These are phyloP conservation scores for Anolis carolinensis DNA, from an alignment of 2,113 vertebrate species.

Conservation along the genomic window DNA sequence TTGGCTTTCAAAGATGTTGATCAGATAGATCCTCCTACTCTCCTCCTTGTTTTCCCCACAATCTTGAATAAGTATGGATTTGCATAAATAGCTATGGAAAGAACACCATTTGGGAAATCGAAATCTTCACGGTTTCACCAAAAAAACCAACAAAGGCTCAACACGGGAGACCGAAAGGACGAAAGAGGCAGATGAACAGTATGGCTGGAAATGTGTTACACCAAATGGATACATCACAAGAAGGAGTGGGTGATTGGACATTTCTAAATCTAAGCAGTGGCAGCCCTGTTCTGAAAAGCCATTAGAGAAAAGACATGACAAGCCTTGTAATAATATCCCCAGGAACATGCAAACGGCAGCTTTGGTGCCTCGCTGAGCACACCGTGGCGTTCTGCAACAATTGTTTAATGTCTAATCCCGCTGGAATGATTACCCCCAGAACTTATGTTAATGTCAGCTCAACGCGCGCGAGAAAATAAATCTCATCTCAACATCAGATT, in stretches of 20 bases:
- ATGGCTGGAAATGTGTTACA: slow-evolving; percentile 46
- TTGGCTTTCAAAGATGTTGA: slow-evolving; percentile 29
- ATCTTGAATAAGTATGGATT: slow-evolving; percentile 60
- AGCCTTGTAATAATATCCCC: slow-evolving; percentile 46
- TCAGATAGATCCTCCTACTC: slow-evolving; percentile 49
- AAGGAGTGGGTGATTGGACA: background rate
- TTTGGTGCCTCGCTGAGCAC: slow-evolving; percentile 8
- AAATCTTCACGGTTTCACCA: slow-evolving; percentile 24
- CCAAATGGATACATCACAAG: slow-evolving; percentile 10
- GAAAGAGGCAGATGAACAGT: slow-evolving; percentile 42
- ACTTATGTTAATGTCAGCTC: slow-evolving; percentile 35
- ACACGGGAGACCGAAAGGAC: background rate
- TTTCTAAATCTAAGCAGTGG: slow-evolving; percentile 37
- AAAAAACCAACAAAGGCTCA: slow-evolving; percentile 52
- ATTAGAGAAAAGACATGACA: slow-evolving; percentile 50
- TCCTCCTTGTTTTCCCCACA: slow-evolving; percentile 38
- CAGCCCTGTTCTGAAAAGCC: slow-evolving; percentile 38
- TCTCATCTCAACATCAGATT: slow-evolving; percentile 48
- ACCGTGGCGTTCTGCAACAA: background rate
- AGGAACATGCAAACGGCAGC: slow-evolving; percentile 26
- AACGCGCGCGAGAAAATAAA: slow-evolving; percentile 50
- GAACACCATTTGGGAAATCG: slow-evolving; percentile 50
- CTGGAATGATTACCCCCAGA: slow-evolving; percentile 22
- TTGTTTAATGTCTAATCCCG: slow-evolving; percentile 46
- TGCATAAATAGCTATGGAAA: slow-evolving; percentile 59